Evolutionary conservation across 2,888 invertebrate genomes (phyloP).

Genomic region (Polymixis lichenea): DNA sequence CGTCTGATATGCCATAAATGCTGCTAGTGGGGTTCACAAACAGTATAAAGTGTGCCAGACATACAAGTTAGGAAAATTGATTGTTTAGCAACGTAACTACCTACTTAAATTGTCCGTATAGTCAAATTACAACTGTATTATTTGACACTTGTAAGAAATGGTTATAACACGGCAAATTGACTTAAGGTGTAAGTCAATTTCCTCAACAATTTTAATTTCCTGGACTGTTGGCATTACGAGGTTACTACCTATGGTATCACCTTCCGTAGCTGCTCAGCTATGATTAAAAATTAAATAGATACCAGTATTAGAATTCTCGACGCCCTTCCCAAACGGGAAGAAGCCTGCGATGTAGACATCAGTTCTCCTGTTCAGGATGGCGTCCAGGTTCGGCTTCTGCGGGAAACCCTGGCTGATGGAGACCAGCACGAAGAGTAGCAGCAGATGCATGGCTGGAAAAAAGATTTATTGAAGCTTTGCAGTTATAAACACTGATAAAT

Average conservation of each 20-base stretch:
- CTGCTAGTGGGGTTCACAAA: neutral
- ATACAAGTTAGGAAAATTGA: neutral
- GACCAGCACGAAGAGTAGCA: conserved; percentile 71
- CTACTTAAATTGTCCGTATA: neutral
- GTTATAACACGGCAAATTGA: neutral
- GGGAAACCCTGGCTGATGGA: conserved; percentile 72
- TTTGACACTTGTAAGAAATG: neutral
- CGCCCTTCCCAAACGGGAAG: conserved; percentile 96
- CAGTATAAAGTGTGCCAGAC: neutral
- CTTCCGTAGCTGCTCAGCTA: neutral
- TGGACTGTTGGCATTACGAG: too few relatives aligned
- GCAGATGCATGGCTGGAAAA: conserved; percentile 65
- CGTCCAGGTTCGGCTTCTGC: conserved; percentile 93
- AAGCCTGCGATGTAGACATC: conserved; percentile 98
- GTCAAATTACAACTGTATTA: neutral
- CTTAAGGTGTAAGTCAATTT: neutral
- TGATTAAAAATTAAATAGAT: conserved; percentile 66
- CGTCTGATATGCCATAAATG: too few relatives aligned
- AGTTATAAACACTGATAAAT: neutral
- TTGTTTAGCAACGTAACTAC: neutral
- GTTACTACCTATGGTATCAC: neutral
- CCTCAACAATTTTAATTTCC: neutral
- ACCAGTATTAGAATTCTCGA: conserved; percentile 95
- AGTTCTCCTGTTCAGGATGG: conserved; percentile 92
- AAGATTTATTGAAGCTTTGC: neutral